Evolutionary conservation across 2,888 invertebrate species (phyloP).

Genomic region (Drosophila percnosoma): DNA sequence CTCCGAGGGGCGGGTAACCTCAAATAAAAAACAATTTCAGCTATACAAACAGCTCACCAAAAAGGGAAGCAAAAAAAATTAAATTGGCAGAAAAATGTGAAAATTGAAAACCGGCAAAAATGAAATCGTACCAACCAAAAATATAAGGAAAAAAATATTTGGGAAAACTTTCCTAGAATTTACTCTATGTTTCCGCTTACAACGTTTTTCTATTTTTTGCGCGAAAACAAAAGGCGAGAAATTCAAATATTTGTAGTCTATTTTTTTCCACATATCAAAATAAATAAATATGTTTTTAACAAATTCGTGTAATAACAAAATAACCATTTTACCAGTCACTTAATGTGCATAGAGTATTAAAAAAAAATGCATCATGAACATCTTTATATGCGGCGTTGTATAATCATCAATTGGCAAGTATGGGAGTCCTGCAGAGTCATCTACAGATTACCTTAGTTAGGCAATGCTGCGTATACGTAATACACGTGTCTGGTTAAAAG

Average conservation of each 20-base stretch:
- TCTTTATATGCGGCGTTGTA: constrained; percentile 36
- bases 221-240: neutral
- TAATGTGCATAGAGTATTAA: neutral
- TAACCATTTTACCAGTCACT: neutral
- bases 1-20: constrained; percentile 57
- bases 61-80: constrained; percentile 66
- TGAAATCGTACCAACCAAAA: constrained; percentile 29
- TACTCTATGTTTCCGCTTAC: neutral
- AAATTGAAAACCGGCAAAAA: constrained; percentile 41
- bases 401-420: constrained; percentile 29
- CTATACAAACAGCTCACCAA: constrained; percentile 64
- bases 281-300: neutral
- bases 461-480: constrained; percentile 61
- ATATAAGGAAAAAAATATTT: constrained; percentile 6
- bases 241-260: neutral
- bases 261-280: neutral
- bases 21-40: constrained; percentile 80
- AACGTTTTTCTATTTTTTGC: neutral
- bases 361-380: constrained; percentile 12
- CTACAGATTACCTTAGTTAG: constrained; percentile 65
- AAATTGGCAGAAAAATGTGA: constrained; percentile 62
- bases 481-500: constrained; percentile 1
- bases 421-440: constrained; percentile 41
- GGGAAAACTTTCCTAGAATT: no score
- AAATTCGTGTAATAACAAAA: neutral